Base-by-base conservation (phyloP, 2,797 vertebrate genomes). In the Cheirogaleus major region DNA sequence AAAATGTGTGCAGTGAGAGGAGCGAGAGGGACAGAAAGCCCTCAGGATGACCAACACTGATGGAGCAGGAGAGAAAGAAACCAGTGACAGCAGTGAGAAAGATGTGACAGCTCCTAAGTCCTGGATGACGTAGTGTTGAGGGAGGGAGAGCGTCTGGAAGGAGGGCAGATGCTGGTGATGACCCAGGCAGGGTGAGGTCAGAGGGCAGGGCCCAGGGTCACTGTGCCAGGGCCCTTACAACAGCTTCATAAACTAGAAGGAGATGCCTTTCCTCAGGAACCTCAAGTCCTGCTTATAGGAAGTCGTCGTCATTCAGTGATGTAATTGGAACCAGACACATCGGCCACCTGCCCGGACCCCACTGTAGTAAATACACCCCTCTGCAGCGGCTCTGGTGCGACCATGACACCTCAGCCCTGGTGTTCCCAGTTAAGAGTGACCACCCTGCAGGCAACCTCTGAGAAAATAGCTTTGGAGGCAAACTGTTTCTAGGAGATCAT, bases 171-270 rank as follows among this genome's bases (percentile, higher is more conserved):
- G 0, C 35, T 57, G 25, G 45, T 12, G 7, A 35, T 20, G 4
- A n/a, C 20, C 41, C 57, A 3, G 5, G 0, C 10, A 4, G 4
- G 25, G 18, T 8, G 17, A 52, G 55, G 63, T 50, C 61, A 23
- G 32, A 78, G 45, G 30, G 18, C 4, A 1, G 32, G 20, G 57
- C 38, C 14, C 3, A n/a, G 63, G 27, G 73, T 45, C 67, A 9
- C 7, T 0, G 6, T 3, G 15, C 2, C 8, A 2, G 5, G 20
- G 2, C 5, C 55, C 35, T 84, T 20, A 10, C 2, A 17, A 41
- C 27, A 27, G 23, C 89, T 32, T 32, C 4, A 0, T 17, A n/a
- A 48, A 45, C 30, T 18, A 30, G 30, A n/a, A 89, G n/a, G 75
- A 65, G 57, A 65, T 0, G 1, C 5, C 25, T 32, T 2, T 52